Evolutionary conservation across 2,797 vertebrate genomes (phyloP), one percentile per base, ranked within the genome.

Genomic region (Arremon aurantiirostris): DNA sequence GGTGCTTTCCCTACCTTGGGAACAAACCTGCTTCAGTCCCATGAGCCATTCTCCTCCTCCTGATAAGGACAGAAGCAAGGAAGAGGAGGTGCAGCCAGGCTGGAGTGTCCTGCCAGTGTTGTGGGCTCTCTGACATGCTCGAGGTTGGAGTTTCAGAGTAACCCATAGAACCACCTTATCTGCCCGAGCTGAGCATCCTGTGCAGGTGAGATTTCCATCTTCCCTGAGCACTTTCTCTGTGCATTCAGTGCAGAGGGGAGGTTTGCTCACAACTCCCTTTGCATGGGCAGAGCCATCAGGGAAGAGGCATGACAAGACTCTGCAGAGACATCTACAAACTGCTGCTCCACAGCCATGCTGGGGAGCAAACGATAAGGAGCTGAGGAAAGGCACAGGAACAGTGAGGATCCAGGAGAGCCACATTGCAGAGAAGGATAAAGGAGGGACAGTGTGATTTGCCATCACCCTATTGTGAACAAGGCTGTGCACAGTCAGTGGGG

Each of bases 331-430:
- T 22, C 39, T 20, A 35, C 30, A 70, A 57, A 26, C 19, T 44
- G 28, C 24, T 11, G 8, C 60, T 80, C 59, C 55, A 34, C 55
- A 57, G n/a, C 20, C 49, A 30, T 2, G 2, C 8, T 3, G 16
- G 13, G 12, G n/a, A 21, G 11, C 2, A 76, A 59, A 61, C 0
- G 1, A 69, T 19, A 89, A 57, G 1, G 8, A 63, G 56, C 53
- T 49, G 30, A 1, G 5, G 44, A 30, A 68, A 94, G 47, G 44
- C 32, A 37, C 2, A 2, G 11, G 21, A 12, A 52, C 0, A 2
- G 0, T 1, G 75, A 73, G 57, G 11, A 79, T 50, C 24, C 0
- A 0, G 39, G 63, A 65, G 50, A 84, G 60, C 18, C 0, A 0
- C 1, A 23, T 72, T 3, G 2, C 4, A 28, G 56, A 60, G 49